Base-by-base conservation (phyloP, 2,888 invertebrate genomes). In the Baronia brevicornis region DNA sequence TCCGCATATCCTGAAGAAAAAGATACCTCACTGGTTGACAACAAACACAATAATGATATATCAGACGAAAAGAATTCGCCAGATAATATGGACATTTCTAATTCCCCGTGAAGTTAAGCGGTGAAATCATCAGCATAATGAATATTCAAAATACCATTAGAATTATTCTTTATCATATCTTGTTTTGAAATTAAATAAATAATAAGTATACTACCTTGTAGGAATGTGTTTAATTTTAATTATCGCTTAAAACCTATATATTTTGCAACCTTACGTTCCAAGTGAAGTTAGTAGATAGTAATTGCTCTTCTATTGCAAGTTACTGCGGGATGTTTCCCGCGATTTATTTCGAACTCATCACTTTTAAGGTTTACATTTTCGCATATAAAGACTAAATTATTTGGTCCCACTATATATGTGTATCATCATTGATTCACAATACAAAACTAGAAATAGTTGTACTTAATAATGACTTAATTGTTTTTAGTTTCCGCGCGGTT, bases 21-120 rank as follows among this genome's bases (percentile, higher is more conserved):
- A 36, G 50, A 60, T 9, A 44, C 48, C 35, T 45, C 64, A 4
- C 40, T 53, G 2, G 38, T 62, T 12, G 67, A 63, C 28, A 54
- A 48, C 26, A 74, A 69, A 46, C 43, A 63, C n/a, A n/a, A n/a
- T 3, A 58, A 64, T 6, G 74, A 77, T 26, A 50, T 74, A 28
- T 60, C 54, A 19, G 87, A 89, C 37, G 88, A 89, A 48, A 87
- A 88, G 41, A 73, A 82, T 46, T 88, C 88, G 6, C 84, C 88
- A 1, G 91, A 91, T 66, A 91, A 91, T 60, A 91, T 92, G 92
- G 92, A 92, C 65, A 92, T 92, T 68, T 91, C 91, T 7, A 91
- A 91, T 71, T 91, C 91, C 36, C 92, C 92, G 32, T 91, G 85
- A 71, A 25, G 30, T 9, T 17, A 28, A 33, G 18, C 11, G 15